Evolutionary conservation across 2,888 invertebrate species (phyloP), one percentile per base, ranked within the genome.

Genomic region (Andricus curvator): DNA sequence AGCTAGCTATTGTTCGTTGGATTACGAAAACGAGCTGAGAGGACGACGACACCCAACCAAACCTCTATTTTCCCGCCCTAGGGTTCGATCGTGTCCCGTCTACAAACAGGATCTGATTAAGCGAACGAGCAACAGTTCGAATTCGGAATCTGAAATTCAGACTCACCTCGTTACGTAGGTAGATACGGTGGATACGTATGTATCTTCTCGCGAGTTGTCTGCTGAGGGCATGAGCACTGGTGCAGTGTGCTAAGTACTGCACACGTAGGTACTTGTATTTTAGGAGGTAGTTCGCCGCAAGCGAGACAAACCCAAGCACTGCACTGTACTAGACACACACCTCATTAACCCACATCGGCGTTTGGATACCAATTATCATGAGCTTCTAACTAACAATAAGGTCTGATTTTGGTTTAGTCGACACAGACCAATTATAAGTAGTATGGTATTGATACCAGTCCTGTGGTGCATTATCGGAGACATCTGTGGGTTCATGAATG

Each of bases 21-120:
- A 64, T 64, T 64, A 64, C 29, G 29, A 29, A 64, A 64, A 64
- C 29, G 64, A 64, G 17, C 29, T 15, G 29, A 64, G 29, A 64
- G 64, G 29, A 64, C 29, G 64, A 64, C 56, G 56, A 60, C 56
- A 60, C 80, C 79, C 78, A 33, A 84, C 84, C 11, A 60, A 22
- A 17, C 86, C 83, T 86, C 86, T 88, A 88, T 89, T 90, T 88
- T 88, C 88, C 87, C 88, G 86, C 82, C 86, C 86, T 80, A 81
- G 86, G 85, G 85, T 83, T 83, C 83, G 84, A 83, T 86, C 89
- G 89, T 90, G 90, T 85, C 82, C 86, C 85, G 90, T 87, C 88
- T 90, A 86, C 88, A 89, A 90, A 89, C 88, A 86, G 81, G 86
- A 88, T 90, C 88, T 89, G 90, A 91, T 91, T 90, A 89, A 89